Evolutionary conservation across 2,888 invertebrate genomes (phyloP).

Genomic region (Ophion slaviceki): DNA sequence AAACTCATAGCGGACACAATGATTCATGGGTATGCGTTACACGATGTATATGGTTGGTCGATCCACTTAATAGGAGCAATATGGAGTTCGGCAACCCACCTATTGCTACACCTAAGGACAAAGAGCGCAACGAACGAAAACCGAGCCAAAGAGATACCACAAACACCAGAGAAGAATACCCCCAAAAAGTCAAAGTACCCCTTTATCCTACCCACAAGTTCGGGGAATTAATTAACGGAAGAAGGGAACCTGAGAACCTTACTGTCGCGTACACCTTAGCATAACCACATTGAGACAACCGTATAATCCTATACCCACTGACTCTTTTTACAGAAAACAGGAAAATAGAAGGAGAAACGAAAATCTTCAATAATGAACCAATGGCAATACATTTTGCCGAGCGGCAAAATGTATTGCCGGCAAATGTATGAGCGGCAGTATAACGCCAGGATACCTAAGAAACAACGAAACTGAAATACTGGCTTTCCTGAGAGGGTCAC

Average conservation of each 20-base stretch:
- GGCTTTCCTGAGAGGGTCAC: no score
- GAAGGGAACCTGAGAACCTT: neutral
- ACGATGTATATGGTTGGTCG: no score
- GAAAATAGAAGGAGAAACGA: no score
- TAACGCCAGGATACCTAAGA: no score
- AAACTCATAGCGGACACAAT: no score
- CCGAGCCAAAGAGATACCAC: neutral
- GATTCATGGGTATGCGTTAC: no score
- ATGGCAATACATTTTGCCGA: no score
- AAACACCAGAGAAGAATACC: neutral
- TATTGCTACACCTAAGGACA: constrained; percentile 18
- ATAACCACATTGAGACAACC: neutral
- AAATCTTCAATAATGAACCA: neutral
- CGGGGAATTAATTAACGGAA: neutral
- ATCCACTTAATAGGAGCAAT: no score
- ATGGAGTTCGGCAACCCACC: neutral
- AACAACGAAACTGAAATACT: no score
- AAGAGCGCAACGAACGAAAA: neutral
- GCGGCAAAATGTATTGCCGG: no score
- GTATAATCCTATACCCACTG: no score
- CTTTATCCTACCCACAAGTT: constrained; percentile 5
- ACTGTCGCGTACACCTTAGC: constrained; percentile 24
- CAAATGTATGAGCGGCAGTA: no score
- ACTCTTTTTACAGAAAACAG: neutral
- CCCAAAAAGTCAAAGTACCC: neutral